phyloP scores from a whole-genome alignment of 2,113 vertebrate species.

The Dipodomys stephensi region DNA sequence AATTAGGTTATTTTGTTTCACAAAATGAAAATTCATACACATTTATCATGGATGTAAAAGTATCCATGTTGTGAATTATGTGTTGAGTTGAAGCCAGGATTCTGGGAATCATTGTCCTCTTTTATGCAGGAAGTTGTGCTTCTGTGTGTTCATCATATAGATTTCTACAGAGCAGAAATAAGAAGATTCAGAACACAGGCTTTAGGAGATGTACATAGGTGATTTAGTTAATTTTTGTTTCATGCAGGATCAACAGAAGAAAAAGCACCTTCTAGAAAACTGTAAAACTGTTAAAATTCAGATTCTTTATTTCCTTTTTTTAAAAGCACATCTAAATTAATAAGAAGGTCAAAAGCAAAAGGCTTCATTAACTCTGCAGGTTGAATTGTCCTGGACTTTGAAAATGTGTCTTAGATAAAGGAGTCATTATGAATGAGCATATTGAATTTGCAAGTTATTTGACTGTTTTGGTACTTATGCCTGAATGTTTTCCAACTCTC shows the following conservation, averaged over 20 bases:
- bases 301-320: not conserved
- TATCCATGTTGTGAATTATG: conserved; percentile 58
- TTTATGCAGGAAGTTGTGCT: not conserved
- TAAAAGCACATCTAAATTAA: not conserved
- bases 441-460: conserved; percentile 71
- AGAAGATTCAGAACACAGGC: not conserved
- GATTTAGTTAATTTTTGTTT: conserved; percentile 1
- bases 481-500: conserved; percentile 81
- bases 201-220: not conserved
- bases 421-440: conserved; percentile 60
- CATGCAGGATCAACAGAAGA: not conserved
- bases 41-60: conserved; percentile 25
- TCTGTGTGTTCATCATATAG: not conserved
- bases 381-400: conserved; percentile 43
- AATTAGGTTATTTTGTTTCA: conserved; percentile 76
- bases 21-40: conserved; percentile 67
- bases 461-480: conserved; percentile 66
- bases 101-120: not conserved
- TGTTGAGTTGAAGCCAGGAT: conserved; percentile 70
- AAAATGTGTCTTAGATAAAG: conserved; percentile 61
- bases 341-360: conserved; percentile 57
- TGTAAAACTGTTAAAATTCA: conserved; percentile 32
- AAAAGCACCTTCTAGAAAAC: not conserved
- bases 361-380: conserved; percentile 2
- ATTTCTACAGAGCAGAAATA: conserved; percentile 16